Evolutionary conservation across 2,888 invertebrate species (phyloP), one percentile per base, ranked within the genome.

Genomic region (Tineola bisselliella): DNA sequence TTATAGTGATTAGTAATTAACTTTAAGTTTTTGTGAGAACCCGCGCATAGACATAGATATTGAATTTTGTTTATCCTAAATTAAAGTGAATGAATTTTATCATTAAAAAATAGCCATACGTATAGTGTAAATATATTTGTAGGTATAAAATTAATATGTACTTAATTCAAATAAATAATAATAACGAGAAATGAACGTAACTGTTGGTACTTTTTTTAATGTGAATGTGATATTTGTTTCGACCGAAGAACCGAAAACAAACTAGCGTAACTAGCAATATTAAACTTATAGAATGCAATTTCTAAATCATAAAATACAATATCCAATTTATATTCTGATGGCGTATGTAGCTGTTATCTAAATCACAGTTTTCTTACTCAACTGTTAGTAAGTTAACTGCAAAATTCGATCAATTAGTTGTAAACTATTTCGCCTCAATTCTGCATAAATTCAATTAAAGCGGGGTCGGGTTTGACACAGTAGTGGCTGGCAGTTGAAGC

Each of bases 1-100:
- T 84, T 84, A 82, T 80, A 82, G 83, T 82, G 83, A 86, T 84
- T 84, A 83, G 86, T 81, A 84, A 86, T 86, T 84, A 84, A 83
- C 76, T 78, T 77, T 71, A 70, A 72, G 75, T 79, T 84, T 83
- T 84, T 80, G 74, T 78, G 73, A 67, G 67, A 71, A 73, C 68
- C 58, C 18, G 25, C 54, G 5, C 12, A 48, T 48, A 3, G 48
- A 48, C 48, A 48, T n/a, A 48, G 12, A 48, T 48, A 13, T 48
- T 48, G 17, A 48, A 48, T 6, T 38, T 38, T 38, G 38, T 38
- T 38, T 38, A 38, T 38, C 38, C 2, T 38, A 4, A 38, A 38
- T 10, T 38, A 38, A 38, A 38, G n/a, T 25, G 25, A 25, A 25
- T 25, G 6, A 25, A 6, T 25, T 25, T 6, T 6, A 25, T 25